Conservation (phyloP, 2,888 invertebrate genomes). For the Phaedon cochleariae region DNA sequence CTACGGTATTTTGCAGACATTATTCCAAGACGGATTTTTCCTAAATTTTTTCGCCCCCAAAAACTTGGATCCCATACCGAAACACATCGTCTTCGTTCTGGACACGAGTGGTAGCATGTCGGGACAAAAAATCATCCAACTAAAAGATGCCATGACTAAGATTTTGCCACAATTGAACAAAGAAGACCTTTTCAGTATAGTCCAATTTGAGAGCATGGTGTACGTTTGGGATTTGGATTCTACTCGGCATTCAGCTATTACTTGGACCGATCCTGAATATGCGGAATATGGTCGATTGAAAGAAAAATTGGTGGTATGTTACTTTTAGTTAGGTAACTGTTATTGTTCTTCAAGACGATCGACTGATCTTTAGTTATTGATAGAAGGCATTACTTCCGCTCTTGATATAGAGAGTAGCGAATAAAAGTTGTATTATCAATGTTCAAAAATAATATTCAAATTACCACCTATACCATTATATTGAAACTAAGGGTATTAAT, state of each 20-base stretch:
- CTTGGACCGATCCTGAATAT: neutral
- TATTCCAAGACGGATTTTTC: slow-evolving; percentile 74
- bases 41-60: slow-evolving; percentile 76
- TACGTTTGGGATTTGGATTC: slow-evolving; percentile 62
- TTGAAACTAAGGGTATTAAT: no score
- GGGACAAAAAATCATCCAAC: slow-evolving; percentile 71
- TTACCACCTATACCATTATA: no score
- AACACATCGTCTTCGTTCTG: slow-evolving; percentile 75
- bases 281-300: slow-evolving; percentile 33
- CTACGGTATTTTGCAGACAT: no score
- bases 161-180: slow-evolving; percentile 69
- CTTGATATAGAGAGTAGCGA: no score
- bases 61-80: slow-evolving; percentile 66
- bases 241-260: slow-evolving; percentile 6
- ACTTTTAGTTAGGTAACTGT: no score
- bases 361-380: no score
- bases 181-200: slow-evolving; percentile 72
- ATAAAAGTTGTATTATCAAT: no score
- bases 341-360: no score
- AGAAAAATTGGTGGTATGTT: slow-evolving; percentile 23
- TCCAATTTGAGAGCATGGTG: slow-evolving; percentile 67
- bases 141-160: slow-evolving; percentile 70
- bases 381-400: no score
- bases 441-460: no score
- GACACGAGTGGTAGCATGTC: slow-evolving; percentile 79